Evolutionary conservation across 2,888 invertebrate species (phyloP), one percentile per base, ranked within the genome.

Genomic region (Dermolepida albohirtum): DNA sequence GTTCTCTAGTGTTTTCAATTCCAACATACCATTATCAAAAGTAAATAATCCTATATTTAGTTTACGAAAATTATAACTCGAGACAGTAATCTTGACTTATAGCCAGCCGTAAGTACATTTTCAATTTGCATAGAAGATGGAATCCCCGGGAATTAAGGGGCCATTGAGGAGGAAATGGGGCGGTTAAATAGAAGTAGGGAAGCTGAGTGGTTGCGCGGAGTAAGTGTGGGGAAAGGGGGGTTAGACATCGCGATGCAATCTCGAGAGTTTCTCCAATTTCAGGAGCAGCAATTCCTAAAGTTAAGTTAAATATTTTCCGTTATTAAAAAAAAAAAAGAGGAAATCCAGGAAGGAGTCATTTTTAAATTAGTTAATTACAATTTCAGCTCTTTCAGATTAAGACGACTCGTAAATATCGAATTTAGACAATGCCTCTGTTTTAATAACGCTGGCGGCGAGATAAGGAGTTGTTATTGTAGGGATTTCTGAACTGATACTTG

Each of bases 71-170:
- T 77, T 77, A 76, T 76, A 74, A 76, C 75, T 75, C 71, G 62
- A 70, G 70, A 71, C 73, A 71, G 74, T 77, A 76, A 78, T 78
- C 75, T 77, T 75, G 77, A 77, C 75, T 77, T 76, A 77, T 75
- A 76, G 76, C 76, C 74, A 74, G 72, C 74, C 76, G 75, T 77
- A 77, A 77, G 78, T 76, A 77, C 74, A 74, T 79, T 78, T 80
- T 79, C 77, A 79, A 80, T 80, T 80, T 79, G 76, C 80, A 80
- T 79, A 78, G 74, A 75, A 78, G 78, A 78, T 79, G 76, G 78
- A 74, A 71, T 75, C 71, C 70, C 67, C 74, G 71, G 73, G 71
- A 68, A 67, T 59, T 63, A 64, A 39, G 70, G 64, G 69, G 39
- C 39, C 12, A 54, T 54, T 39, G 39, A 39, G 34, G 16, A 16